Percentiles rank a stretch among this genome's conserved stretches.
Conservation (phyloP, 2,797 vertebrate species). For the Myripristis jacobus region DNA sequence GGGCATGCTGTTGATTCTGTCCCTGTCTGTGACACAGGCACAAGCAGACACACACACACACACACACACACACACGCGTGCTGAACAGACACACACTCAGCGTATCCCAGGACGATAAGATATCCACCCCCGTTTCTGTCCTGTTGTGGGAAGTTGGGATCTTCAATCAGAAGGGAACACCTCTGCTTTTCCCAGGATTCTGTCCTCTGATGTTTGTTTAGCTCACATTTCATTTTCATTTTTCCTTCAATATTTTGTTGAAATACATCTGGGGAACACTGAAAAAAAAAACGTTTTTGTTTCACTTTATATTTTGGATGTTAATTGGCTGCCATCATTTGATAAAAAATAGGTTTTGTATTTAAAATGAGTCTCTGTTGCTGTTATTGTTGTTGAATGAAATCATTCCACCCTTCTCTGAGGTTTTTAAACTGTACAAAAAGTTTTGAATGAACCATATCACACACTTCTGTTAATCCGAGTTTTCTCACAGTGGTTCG, state of each 20-base stretch:
- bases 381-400: not conserved
- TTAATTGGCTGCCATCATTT: not conserved
- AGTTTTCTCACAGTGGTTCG: not conserved
- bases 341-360: not conserved
- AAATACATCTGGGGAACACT: constrained; percentile 9
- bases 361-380: not conserved
- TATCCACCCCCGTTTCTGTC: constrained; percentile 39
- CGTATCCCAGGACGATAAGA: constrained; percentile 57
- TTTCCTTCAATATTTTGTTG: constrained; percentile 6
- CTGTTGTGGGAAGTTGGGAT: constrained; percentile 32
- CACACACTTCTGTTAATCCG: not conserved
- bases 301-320: not conserved
- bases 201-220: constrained; percentile 21
- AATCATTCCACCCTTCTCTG: not conserved
- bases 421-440: not conserved
- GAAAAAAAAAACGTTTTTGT: not conserved
- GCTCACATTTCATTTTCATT: constrained; percentile 24
- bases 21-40: constrained; percentile 24
- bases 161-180: constrained; percentile 43
- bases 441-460: constrained; percentile 10
- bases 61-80: constrained; percentile 19
- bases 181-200: constrained; percentile 66
- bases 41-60: constrained; percentile 8
- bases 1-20: constrained; percentile 30
- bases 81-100: constrained; percentile 18